Evolutionary conservation across 2,888 invertebrate species (phyloP).

Genomic region (Dryomyza anilis): DNA sequence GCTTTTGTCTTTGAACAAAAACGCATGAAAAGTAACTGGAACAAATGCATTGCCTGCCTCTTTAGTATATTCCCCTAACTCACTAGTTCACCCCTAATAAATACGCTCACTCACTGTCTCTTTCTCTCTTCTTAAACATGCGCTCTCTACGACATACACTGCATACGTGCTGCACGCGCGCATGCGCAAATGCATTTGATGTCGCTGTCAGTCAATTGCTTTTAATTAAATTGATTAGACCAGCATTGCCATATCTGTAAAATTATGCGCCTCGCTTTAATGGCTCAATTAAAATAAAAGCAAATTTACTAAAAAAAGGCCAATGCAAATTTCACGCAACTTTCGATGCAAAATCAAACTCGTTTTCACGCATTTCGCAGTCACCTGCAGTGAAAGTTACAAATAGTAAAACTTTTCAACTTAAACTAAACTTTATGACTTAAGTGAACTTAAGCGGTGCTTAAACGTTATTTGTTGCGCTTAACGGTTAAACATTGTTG

Average conservation of each 20-base stretch:
- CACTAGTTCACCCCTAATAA: neutral
- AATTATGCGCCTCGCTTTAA: neutral
- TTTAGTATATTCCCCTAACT: neutral
- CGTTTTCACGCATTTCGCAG: too few species aligned
- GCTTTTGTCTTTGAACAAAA: too few species aligned
- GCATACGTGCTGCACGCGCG: neutral
- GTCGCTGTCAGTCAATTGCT: constrained; percentile 7
- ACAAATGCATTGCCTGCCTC: too few species aligned
- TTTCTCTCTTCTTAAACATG: neutral
- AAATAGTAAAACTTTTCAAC: too few species aligned
- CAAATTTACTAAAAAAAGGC: neutral
- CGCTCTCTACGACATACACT: neutral
- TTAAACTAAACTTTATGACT: too few species aligned
- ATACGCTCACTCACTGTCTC: neutral
- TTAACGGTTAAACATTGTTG: too few species aligned
- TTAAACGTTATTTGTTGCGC: too few species aligned
- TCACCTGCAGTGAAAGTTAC: too few species aligned
- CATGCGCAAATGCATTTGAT: neutral
- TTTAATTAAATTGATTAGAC: constrained; percentile 17
- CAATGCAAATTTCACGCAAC: neutral
- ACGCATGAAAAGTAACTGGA: too few species aligned
- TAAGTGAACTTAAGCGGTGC: too few species aligned
- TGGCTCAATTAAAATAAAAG: neutral
- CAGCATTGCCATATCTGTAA: constrained; percentile 3
- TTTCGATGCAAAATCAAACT: neutral